Conservation (phyloP, 2,113 vertebrate genomes). For the Miniopterus natalensis region DNA sequence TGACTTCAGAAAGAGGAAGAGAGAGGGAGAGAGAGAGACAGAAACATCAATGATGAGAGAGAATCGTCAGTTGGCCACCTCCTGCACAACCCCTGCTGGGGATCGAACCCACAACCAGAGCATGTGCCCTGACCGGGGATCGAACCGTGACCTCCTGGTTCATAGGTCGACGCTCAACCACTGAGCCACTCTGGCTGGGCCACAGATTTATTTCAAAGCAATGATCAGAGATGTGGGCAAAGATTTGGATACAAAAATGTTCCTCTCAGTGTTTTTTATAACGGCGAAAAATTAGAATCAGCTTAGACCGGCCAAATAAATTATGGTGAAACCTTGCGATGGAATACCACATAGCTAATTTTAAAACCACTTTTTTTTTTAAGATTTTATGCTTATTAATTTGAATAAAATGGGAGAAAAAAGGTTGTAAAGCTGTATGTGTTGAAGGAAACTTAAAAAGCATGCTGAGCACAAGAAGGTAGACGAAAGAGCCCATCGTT, state of each 20-base stretch:
- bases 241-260: neutral
- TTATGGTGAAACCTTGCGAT: neutral
- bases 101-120: too few relatives aligned
- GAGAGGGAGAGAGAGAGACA: too few relatives aligned
- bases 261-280: neutral
- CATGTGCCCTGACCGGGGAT: too few relatives aligned
- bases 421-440: neutral
- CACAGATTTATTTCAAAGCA: neutral
- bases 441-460: neutral
- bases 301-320: neutral
- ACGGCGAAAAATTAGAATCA: neutral
- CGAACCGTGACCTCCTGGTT: too few relatives aligned
- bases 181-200: too few relatives aligned
- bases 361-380: neutral
- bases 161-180: too few relatives aligned
- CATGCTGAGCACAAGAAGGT: neutral
- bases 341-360: neutral
- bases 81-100: too few relatives aligned
- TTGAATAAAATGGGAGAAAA: neutral
- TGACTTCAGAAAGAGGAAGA: too few relatives aligned
- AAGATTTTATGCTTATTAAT: neutral
- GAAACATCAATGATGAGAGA: too few relatives aligned
- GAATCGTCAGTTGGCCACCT: too few relatives aligned
- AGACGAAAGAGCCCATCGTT: fast-evolving
- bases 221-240: neutral